These are phyloP conservation scores for Nothobranchius kuhntae DNA, from an alignment of 2,113 vertebrate genomes.

Conservation along the genomic window DNA sequence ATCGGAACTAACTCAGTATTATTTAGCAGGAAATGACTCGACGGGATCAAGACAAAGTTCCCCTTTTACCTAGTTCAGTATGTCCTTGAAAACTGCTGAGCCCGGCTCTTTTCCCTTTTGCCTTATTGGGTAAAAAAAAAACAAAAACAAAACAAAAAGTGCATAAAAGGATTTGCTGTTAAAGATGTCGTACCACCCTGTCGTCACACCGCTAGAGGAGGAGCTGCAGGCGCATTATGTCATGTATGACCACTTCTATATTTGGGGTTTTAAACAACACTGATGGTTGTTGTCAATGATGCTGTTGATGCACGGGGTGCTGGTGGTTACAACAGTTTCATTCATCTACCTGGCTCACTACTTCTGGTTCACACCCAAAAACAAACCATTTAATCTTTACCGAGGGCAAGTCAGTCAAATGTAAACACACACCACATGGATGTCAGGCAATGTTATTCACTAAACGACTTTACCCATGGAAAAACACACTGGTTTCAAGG, in stretches of 20 bases:
- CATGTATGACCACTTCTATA: constrained; percentile 44
- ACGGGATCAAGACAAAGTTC: constrained; percentile 7
- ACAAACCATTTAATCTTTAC: constrained; percentile 35
- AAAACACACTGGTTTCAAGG: constrained; percentile 16
- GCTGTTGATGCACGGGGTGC: constrained; percentile 37
- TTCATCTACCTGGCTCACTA: constrained; percentile 42
- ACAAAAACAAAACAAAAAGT: not conserved
- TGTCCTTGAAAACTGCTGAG: constrained; percentile 19
- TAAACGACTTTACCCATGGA: constrained; percentile 7
- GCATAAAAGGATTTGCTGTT: constrained; percentile 43
- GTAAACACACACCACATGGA: constrained; percentile 26
- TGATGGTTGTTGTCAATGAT: constrained; percentile 48
- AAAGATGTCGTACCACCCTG: constrained; percentile 61
- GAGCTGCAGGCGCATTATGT: constrained; percentile 44
- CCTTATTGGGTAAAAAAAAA: constrained; percentile 24
- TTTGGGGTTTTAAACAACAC: constrained; percentile 66
- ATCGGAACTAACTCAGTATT: not conserved
- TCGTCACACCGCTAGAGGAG: constrained; percentile 34
- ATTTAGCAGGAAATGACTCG: constrained; percentile 22
- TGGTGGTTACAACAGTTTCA: constrained; percentile 44
- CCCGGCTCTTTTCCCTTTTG: not conserved
- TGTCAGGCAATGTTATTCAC: constrained; percentile 33
- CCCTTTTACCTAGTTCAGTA: constrained; percentile 3
- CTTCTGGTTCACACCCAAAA: constrained; percentile 18
- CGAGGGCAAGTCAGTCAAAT: constrained; percentile 6